Evolutionary conservation across 2,797 vertebrate genomes (phyloP), one percentile per base, ranked within the genome.

Genomic region (Trachurus trachurus): DNA sequence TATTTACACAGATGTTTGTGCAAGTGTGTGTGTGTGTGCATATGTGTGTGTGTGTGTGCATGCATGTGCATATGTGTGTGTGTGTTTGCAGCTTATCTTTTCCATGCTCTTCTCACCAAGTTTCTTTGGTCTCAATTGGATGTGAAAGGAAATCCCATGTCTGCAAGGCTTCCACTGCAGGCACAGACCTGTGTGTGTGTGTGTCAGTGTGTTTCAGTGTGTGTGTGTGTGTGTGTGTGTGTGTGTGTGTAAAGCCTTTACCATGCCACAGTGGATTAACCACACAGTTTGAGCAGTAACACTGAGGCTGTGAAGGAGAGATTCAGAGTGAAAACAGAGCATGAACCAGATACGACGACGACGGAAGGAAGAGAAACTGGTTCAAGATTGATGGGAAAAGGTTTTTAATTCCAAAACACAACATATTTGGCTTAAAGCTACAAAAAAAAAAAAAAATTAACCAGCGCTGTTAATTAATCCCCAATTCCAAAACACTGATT

Each of bases 61-160:
- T 44, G 62, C 57, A 37, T 68, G 7, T 82, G n/a, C 58, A 45
- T 53, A 15, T 52, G 63, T 47, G 68, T 68, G 50, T 74, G 74
- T 84, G 74, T 87, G 34, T 74, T 49, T 58, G 53, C 50, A 44
- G 78, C 70, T 89, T 87, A 86, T 86, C 81, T 83, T 34, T 60
- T 83, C 58, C 80, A 81, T 60, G 75, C 84, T 79, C 85, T 86
- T 84, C 85, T 82, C 80, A 80, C 82, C 71, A 80, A 85, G 84
- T 90, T 85, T 81, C 86, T 89, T 89, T 89, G 76, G 87, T 91
- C 87, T 89, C 84, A 79, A 85, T 88, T 89, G 89, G 84, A 87
- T 84, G 81, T 91, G 87, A 92, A 91, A 93, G 90, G 91, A 93
- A 90, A 88, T 91, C 90, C 84, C 80, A 78, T 89, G 88, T 93